phyloP scores from a whole-genome alignment of 2,888 invertebrate species.

The Pachydiplax longipennis region DNA sequence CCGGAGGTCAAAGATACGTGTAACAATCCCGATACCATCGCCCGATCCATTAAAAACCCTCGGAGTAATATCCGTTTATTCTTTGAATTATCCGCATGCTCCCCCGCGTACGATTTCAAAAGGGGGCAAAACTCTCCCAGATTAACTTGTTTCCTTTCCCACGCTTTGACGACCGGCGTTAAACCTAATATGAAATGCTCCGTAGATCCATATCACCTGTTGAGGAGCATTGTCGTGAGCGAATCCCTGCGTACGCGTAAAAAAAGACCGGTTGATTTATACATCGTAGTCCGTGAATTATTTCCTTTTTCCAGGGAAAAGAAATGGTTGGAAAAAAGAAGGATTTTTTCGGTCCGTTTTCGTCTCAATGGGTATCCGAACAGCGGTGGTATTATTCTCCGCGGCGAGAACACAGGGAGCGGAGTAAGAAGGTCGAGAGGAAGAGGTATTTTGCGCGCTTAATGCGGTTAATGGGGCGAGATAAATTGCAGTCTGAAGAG shows the following conservation, averaged over 20 bases:
- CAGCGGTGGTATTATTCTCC: neutral
- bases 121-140: neutral
- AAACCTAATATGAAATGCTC: neutral
- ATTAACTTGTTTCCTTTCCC: neutral
- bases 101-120: neutral
- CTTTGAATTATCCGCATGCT: neutral
- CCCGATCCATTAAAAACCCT: neutral
- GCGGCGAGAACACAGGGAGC: neutral
- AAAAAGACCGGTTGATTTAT: neutral
- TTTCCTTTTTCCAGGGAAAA: neutral
- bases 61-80: neutral
- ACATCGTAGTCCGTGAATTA: neutral
- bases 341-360: neutral
- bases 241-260: neutral
- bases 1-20: neutral
- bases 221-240: neutral
- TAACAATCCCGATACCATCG: neutral
- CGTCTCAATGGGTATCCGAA: neutral
- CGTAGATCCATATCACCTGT: neutral
- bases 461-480: neutral
- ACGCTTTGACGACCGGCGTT: neutral
- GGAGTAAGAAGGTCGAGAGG: neutral
- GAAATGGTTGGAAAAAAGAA: neutral
- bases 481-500: neutral
- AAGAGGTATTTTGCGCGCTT: neutral